Base-by-base conservation (phyloP, 2,888 invertebrate species). In the Rhopalosiphum nymphaeae region DNA sequence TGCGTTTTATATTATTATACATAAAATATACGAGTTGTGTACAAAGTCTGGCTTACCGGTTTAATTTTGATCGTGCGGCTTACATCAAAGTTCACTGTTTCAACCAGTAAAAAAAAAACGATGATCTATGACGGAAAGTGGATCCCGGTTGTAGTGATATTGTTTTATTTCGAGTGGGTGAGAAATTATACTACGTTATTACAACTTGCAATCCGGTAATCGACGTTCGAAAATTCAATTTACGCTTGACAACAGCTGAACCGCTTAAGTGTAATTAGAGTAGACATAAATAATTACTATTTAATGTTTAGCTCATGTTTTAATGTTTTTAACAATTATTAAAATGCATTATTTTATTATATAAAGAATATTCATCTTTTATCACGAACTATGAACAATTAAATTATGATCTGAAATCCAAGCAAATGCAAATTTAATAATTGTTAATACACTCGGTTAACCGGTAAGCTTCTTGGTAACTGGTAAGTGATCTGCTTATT, bases 41-140 rank as follows among this genome's bases (percentile, higher is more conserved):
- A 25, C 67, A 21, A 87, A 87, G 21, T 7, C n/a, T 78, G n/a
- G 89, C 94, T 94, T 94, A 94, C 94, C 94, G 53, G 90, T 86
- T 91, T 94, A 94, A 86, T 94, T 94, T 91, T 85, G 90, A 86
- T 91, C 86, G 53, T 49, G n/a, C 29, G 53, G 91, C 86, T 94
- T 88, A 92, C 92, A 93, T 93, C 88, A 78, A 93, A 88, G 88
- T 92, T 92, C 53, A 53, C 49, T n/a, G 67, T 53, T 53, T 53
- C 53, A 92, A 92, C n/a, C 25, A 49, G 67, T 3, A 88, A 86
- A 91, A n/a, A 84, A 85, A 86, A 85, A 44, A 10, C 10, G 29
- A 44, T 85, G 56, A 11, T 26, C 16, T 78, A 91, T 5, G 46
- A 26, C 91, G 44, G 29, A 26, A 57, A 36, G 36, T 53, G 36